Base-by-base conservation (phyloP, 2,888 invertebrate genomes). In the Ornithoptera priamus region DNA sequence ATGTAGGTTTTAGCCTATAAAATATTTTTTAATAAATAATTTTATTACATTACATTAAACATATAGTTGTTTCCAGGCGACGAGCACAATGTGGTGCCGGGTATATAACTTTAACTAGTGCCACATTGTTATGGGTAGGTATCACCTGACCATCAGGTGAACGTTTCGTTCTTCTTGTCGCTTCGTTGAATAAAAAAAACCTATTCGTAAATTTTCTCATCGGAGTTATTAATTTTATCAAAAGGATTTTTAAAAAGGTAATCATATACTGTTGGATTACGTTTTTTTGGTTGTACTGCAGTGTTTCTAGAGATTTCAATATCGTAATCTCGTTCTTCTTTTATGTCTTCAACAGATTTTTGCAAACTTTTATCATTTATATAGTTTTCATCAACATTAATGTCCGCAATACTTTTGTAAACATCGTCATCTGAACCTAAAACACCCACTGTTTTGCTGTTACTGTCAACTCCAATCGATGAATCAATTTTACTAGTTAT, bases 131-230 rank as follows among this genome's bases (percentile, higher is more conserved):
- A 30, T 30, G 30, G 30, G 30, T 30, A 5, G 30, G 30, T 30
- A 30, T 30, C 30, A 30, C 5, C 5, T 30, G 0, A 30, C 3
- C 30, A 30, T 30, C 30, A 30, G 30, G 30, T 30, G 30, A 30
- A 30, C 30, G 30, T 30, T 30, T 30, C 30, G 30, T 30, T 30
- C 30, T 5, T 30, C 30, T 30, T 5, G 30, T 30, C 30, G 30
- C 30, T 30, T 30, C 30, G 3, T 30, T 46, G 70, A 30, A 30
- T 30, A 30, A 30, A 30, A 30, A 30, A 5, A 30, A 72, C 64
- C 74, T 76, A 81, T 74, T 80, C 79, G 57, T 80, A 81, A 7
- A 82, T 71, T 73, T 72, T 77, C 62, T 77, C 73, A 0, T 77
- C 74, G 24, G 59, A 59, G 56, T 65, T 72, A 62, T 71, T 67